Base-by-base conservation (phyloP, 2,888 invertebrate species). In the Lasius fuliginosus region DNA sequence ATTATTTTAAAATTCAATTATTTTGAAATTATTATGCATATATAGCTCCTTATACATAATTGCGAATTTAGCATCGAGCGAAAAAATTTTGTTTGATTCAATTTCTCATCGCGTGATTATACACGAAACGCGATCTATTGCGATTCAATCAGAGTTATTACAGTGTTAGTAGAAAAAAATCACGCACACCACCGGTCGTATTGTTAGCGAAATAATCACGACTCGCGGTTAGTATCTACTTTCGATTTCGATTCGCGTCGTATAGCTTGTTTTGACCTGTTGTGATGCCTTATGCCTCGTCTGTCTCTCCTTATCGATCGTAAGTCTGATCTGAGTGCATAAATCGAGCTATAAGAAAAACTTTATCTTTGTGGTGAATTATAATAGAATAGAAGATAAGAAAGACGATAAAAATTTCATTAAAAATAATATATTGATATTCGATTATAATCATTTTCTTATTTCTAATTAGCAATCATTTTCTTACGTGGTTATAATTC, bases 121-220 rank as follows among this genome's bases (percentile, higher is more conserved):
- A 58, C 27, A 6, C 11, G 42, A 46, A 62, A 60, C 1, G 12
- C 5, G n/a, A 62, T 74, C 12, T 49, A 69, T 49, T 23, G 71
- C 53, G 18, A 5, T 36, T 36, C 36, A 36, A 36, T 5, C 42
- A 30, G 30, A 42, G 3, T 75, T 33, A 12, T 58, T 42, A 33
- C 8, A 42, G 1, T 23, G n/a, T 46, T 64, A 33, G 23, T 64
- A 64, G 11, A n/a, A 46, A 64, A 65, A 64, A 75, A 75, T 75
- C 42, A 42, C 42, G n/a, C 42, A 33, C 23, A 58, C 3, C 23
- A 11, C 6, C 9, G 15, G 30, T 60, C n/a, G 23, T 33, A 49
- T 36, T 75, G 46, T 65, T 75, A 65, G 42, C 11, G 46, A 75
- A 75, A 75, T 65, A 65, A 75, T 75, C 33, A 33, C 33, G 65